These are phyloP conservation scores for Phrynocephalus guinanensis DNA, from an alignment of 2,797 vertebrate species.

Conservation along the genomic window DNA sequence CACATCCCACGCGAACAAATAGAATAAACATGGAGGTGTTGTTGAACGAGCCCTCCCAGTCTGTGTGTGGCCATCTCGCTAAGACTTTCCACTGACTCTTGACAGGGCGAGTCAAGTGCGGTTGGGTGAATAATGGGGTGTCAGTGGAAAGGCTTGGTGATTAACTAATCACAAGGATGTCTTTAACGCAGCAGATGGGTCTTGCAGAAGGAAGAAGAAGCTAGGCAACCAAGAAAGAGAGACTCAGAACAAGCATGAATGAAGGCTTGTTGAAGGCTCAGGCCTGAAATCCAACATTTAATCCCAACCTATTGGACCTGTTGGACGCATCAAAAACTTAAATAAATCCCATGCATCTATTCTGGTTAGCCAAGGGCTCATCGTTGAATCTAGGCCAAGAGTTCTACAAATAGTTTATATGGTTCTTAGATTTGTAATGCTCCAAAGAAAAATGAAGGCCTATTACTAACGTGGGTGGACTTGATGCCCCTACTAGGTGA, in stretches of 20 bases:
- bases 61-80: slow-evolving; percentile 21
- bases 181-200: slow-evolving; percentile 22
- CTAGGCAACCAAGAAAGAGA: neutral
- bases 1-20: slow-evolving; percentile 18
- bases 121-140: slow-evolving; percentile 44
- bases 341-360: too few species aligned
- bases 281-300: neutral
- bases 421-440: neutral
- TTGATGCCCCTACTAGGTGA: too few species aligned
- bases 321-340: neutral
- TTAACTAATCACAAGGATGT: slow-evolving; percentile 49
- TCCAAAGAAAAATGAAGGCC: neutral
- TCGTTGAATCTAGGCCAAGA: too few species aligned
- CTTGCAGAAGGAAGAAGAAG: too few species aligned
- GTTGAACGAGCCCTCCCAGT: neutral
- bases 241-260: neutral
- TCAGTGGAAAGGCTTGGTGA: neutral
- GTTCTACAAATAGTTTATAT: neutral
- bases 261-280: neutral
- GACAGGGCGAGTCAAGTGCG: neutral
- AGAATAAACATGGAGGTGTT: slow-evolving; percentile 19
- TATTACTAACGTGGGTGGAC: neutral
- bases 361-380: neutral
- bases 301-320: neutral
- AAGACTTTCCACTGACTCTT: slow-evolving; percentile 60